phyloP scores from a whole-genome alignment of 2,113 vertebrate genomes.

The Sisor rabdophorus region DNA sequence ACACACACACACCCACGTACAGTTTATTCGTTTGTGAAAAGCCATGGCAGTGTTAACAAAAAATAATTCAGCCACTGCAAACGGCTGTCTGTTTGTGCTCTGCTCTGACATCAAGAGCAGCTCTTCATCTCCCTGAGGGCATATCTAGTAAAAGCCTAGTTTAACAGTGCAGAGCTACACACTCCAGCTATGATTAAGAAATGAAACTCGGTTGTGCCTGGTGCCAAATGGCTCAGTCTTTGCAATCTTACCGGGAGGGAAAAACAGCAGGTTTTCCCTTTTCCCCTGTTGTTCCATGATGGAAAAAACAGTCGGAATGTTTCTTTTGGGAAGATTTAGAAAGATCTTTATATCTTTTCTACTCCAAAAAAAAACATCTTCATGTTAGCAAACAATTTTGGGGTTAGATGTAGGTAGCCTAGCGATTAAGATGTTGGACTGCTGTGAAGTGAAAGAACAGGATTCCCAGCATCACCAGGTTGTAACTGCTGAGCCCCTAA shows the following conservation, averaged over 20 bases:
- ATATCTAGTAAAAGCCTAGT: slow-evolving; percentile 24
- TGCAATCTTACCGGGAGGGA: slow-evolving; percentile 6
- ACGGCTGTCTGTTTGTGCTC: slow-evolving; percentile 6
- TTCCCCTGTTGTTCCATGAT: slow-evolving; percentile 22
- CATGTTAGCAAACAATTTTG: no score
- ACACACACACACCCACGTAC: slow-evolving; percentile 16
- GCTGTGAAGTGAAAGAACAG: no score
- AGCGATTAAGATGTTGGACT: no score
- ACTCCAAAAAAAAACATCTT: background rate
- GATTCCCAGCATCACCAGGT: no score
- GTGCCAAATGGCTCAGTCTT: slow-evolving; percentile 22
- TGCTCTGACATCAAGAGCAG: slow-evolving; percentile 27
- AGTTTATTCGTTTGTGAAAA: slow-evolving; percentile 14
- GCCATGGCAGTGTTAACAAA: slow-evolving; percentile 7
- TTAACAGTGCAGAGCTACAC: slow-evolving; percentile 30
- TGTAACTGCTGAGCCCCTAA: no score
- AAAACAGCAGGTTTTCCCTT: slow-evolving; percentile 9
- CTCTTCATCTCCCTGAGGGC: slow-evolving; percentile 22
- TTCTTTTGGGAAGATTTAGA: slow-evolving; percentile 3
- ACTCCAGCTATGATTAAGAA: slow-evolving; percentile 37
- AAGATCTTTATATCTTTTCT: slow-evolving; percentile 2
- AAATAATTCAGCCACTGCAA: slow-evolving; percentile 17
- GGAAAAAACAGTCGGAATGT: slow-evolving; percentile 7
- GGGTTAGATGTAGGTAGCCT: no score
- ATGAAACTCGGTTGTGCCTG: slow-evolving; percentile 26